These are phyloP conservation scores for Apantesis nais DNA, from an alignment of 2,888 invertebrate species.

Conservation along the genomic window DNA sequence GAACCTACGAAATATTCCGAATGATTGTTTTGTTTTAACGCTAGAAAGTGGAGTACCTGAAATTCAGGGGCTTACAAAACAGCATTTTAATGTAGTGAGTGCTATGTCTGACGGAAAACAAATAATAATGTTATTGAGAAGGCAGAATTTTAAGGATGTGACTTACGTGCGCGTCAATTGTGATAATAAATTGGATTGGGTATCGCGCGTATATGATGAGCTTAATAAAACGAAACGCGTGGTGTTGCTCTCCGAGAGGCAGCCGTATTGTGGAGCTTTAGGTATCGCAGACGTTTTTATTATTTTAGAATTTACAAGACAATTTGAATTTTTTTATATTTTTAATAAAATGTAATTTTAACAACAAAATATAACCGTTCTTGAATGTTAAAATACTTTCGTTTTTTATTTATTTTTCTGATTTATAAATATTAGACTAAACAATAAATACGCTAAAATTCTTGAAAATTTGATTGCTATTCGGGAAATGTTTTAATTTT, in stretches of 20 bases:
- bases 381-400: not conserved
- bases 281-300: slow-evolving; percentile 45
- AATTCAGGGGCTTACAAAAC: slow-evolving; percentile 45
- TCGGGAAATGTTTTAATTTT: no score
- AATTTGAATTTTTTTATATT: not conserved
- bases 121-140: slow-evolving; percentile 57
- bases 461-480: no score
- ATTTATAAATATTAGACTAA: no score
- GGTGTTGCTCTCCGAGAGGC: slow-evolving; percentile 60
- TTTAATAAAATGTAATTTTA: not conserved
- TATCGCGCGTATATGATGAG: slow-evolving; percentile 53
- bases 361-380: not conserved
- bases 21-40: slow-evolving; percentile 55
- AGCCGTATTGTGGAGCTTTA: slow-evolving; percentile 60
- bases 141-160: slow-evolving; percentile 33
- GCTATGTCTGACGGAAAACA: slow-evolving; percentile 56
- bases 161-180: slow-evolving; percentile 55
- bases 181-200: slow-evolving; percentile 62
- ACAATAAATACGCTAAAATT: no score
- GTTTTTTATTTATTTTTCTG: no score
- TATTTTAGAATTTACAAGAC: not conserved
- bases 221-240: slow-evolving; percentile 55
- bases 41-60: slow-evolving; percentile 52
- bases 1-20: slow-evolving; percentile 43
- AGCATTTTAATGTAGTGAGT: slow-evolving; percentile 55